These are phyloP conservation scores for Oophaga sylvatica DNA, from an alignment of 2,797 vertebrate genomes.

Conservation along the genomic window DNA sequence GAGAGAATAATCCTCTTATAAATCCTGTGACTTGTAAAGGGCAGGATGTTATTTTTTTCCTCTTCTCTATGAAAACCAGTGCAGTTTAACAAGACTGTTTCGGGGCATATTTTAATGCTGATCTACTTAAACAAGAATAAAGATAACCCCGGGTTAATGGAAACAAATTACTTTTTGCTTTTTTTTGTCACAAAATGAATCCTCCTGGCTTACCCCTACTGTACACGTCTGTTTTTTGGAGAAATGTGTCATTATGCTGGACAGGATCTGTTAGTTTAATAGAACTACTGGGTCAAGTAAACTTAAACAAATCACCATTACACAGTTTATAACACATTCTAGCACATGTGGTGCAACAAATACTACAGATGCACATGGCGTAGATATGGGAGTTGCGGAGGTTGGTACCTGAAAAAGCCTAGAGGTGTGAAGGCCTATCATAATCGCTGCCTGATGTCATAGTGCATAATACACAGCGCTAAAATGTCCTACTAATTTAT, in stretches of 20 bases:
- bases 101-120: slow-evolving; percentile 57
- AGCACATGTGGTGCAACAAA: slow-evolving; percentile 21
- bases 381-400: not conserved
- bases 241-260: slow-evolving; percentile 32
- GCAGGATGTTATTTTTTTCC: slow-evolving; percentile 61
- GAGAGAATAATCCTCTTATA: slow-evolving; percentile 63
- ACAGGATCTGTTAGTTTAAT: slow-evolving; percentile 40
- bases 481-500: not conserved
- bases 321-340: slow-evolving; percentile 39
- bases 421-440: not conserved
- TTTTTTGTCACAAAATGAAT: slow-evolving; percentile 52
- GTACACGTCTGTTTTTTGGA: slow-evolving; percentile 35
- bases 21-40: slow-evolving; percentile 62
- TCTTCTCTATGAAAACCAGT: slow-evolving; percentile 48
- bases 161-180: slow-evolving; percentile 59
- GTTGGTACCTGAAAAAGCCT: not conserved
- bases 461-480: not conserved
- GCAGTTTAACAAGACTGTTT: slow-evolving; percentile 60
- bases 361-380: not conserved
- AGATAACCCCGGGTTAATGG: slow-evolving; percentile 62
- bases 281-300: slow-evolving; percentile 38
- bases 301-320: slow-evolving; percentile 36
- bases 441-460: not conserved
- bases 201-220: slow-evolving; percentile 52
- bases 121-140: slow-evolving; percentile 61